phyloP scores from a whole-genome alignment of 1,140 invertebrate species.

The Leucophenga varia region DNA sequence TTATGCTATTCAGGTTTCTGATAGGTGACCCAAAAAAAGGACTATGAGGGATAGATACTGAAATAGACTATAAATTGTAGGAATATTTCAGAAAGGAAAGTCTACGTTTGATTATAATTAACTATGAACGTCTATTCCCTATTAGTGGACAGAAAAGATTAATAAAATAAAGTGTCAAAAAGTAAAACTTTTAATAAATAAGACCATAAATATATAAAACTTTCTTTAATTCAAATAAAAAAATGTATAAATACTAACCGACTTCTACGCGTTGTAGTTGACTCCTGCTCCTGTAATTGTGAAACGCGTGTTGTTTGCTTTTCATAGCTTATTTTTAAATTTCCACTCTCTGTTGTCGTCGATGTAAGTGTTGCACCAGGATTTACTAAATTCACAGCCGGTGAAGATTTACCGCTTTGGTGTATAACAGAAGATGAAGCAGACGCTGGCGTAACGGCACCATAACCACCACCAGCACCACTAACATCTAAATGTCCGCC shows the following conservation, averaged over 20 bases:
- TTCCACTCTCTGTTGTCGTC: conserved; percentile 54
- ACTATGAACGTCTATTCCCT: too few relatives aligned
- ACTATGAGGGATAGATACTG: too few relatives aligned
- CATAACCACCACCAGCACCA: conserved; percentile 13
- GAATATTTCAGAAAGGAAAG: too few relatives aligned
- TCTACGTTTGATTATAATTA: too few relatives aligned
- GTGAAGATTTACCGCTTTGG: conserved; percentile 48
- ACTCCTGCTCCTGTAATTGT: conserved; percentile 53
- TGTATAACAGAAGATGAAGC: conserved; percentile 12
- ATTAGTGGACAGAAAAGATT: too few relatives aligned
- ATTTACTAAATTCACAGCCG: conserved; percentile 31
- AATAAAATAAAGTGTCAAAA: too few relatives aligned
- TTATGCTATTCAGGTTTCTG: too few relatives aligned
- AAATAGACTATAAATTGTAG: too few relatives aligned
- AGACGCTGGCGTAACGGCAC: conserved; percentile 21
- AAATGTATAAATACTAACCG: conserved; percentile 56
- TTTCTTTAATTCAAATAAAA: too few relatives aligned
- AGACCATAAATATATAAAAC: too few relatives aligned
- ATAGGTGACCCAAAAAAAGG: too few relatives aligned
- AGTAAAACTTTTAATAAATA: too few relatives aligned
- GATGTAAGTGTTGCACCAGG: conserved; percentile 31
- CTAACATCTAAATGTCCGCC: neutral
- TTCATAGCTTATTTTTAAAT: conserved; percentile 59
- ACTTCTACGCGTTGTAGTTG: conserved; percentile 53
- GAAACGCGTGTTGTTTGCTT: conserved; percentile 55